Percentiles rank a stretch among this genome's conserved stretches.
Evolutionary conservation across 1,140 invertebrate species (phyloP).

Genomic region (Cryptotermes secundus): DNA sequence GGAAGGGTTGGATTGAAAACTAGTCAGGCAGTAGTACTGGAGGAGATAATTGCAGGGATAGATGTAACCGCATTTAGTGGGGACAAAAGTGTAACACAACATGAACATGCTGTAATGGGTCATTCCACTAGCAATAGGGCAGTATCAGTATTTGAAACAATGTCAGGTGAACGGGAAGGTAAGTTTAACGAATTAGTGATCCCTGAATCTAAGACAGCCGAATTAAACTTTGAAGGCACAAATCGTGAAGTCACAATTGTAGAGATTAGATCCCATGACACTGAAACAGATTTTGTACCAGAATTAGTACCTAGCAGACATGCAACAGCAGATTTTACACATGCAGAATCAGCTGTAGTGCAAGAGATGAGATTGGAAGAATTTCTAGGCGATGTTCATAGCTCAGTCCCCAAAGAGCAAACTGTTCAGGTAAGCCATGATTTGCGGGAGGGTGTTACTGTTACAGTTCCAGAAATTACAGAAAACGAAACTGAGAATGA

Average conservation of each 20-base stretch:
- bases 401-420: conserved; percentile 22
- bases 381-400: conserved; percentile 16
- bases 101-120: conserved; percentile 23
- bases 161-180: conserved; percentile 34
- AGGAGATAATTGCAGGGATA: conserved; percentile 29
- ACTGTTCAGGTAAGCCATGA: conserved; percentile 28
- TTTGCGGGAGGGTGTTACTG: conserved; percentile 27
- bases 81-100: conserved; percentile 25
- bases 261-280: conserved; percentile 32
- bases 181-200: conserved; percentile 27
- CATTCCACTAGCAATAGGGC: neutral
- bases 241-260: conserved; percentile 31
- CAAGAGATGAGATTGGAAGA: conserved; percentile 33
- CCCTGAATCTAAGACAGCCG: conserved; percentile 30
- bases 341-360: conserved; percentile 24
- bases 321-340: conserved; percentile 26
- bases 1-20: conserved; percentile 29
- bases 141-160: conserved; percentile 29
- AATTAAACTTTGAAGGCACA: conserved; percentile 28
- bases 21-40: conserved; percentile 27
- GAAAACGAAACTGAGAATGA: conserved; percentile 28
- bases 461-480: conserved; percentile 20
- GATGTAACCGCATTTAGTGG: conserved; percentile 3
- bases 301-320: neutral
- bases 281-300: conserved; percentile 23